phyloP scores from a whole-genome alignment of 2,113 vertebrate genomes.

The Poeciliopsis occidentalis region DNA sequence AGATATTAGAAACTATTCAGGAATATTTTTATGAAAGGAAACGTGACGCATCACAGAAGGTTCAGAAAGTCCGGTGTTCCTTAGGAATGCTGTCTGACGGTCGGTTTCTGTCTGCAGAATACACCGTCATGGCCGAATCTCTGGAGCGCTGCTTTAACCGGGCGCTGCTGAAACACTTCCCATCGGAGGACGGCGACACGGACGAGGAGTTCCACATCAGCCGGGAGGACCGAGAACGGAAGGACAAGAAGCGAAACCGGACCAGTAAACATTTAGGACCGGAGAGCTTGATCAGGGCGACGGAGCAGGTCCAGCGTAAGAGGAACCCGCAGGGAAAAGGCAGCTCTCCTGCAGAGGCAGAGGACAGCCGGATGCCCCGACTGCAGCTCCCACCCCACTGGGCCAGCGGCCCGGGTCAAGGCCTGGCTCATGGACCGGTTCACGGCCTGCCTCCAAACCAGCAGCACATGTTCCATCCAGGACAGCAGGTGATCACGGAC shows the following conservation, averaged over 20 bases:
- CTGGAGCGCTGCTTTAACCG: constrained; percentile 94
- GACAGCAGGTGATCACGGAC: constrained; percentile 70
- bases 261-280: constrained; percentile 76
- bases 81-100: not conserved
- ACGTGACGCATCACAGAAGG: no score
- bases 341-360: constrained; percentile 61
- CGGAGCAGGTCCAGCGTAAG: constrained; percentile 82
- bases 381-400: constrained; percentile 62
- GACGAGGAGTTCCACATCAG: constrained; percentile 94
- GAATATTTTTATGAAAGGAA: no score
- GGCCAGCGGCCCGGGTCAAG: constrained; percentile 73
- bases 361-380: constrained; percentile 46
- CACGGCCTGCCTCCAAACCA: constrained; percentile 73
- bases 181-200: constrained; percentile 93
- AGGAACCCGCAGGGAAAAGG: constrained; percentile 74
- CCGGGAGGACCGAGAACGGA: constrained; percentile 87
- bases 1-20: not conserved
- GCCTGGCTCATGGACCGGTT: constrained; percentile 41
- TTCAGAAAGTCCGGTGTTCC: not conserved
- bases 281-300: constrained; percentile 81
- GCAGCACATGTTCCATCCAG: constrained; percentile 71
- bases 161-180: constrained; percentile 94
- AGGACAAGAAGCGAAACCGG: constrained; percentile 87
- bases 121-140: constrained; percentile 96
- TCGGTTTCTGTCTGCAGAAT: constrained; percentile 81